phyloP scores from a whole-genome alignment of 1,140 invertebrate species.

The Lucilia sericata region DNA sequence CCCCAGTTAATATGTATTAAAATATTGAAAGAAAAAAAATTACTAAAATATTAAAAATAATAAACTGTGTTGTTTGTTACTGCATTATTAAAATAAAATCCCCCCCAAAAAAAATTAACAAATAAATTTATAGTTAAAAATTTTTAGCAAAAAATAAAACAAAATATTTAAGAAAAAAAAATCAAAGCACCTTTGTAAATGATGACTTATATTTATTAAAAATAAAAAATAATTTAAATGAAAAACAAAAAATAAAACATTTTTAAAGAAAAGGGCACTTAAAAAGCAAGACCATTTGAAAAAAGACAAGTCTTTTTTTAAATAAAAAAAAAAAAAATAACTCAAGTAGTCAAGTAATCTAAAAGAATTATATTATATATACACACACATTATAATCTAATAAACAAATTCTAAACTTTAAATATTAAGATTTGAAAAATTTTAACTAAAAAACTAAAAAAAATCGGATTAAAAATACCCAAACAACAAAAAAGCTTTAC shows the following conservation, averaged over 20 bases:
- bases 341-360: neutral
- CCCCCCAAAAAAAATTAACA: neutral
- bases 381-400: constrained; percentile 26
- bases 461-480: no score
- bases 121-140: constrained; percentile 44
- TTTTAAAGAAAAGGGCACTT: constrained; percentile 19
- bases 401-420: constrained; percentile 14
- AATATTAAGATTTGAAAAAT: neutral
- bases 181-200: constrained; percentile 49
- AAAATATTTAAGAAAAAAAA: constrained; percentile 38
- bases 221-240: constrained; percentile 49
- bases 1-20: neutral
- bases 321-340: neutral
- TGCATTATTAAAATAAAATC: constrained; percentile 8
- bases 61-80: constrained; percentile 37
- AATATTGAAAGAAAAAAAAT: no score
- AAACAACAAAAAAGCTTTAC: neutral
- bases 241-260: constrained; percentile 54
- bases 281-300: neutral
- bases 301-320: neutral
- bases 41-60: no score
- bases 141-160: constrained; percentile 24
- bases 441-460: neutral
- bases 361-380: neutral
- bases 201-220: constrained; percentile 49